Evolutionary conservation across 2,888 invertebrate genomes (phyloP).

Genomic region (Scaptomyza cyrtandrae): DNA sequence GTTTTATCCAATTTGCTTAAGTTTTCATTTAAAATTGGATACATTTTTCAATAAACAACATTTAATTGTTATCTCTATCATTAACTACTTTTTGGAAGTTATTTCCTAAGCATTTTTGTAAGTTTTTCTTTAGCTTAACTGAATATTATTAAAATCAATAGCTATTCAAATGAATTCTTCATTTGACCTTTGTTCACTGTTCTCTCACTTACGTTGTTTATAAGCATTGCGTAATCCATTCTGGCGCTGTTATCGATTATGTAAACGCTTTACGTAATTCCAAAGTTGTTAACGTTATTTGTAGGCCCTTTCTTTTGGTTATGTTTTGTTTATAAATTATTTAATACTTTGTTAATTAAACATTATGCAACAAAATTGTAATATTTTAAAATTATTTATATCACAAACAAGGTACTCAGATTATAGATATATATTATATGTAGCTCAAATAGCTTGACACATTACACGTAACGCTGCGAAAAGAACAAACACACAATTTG

Average conservation of each 20-base stretch:
- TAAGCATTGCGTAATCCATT: slow-evolving; percentile 70
- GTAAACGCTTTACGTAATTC: slow-evolving; percentile 47
- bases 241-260: slow-evolving; percentile 50
- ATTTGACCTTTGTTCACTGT: slow-evolving; percentile 50
- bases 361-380: slow-evolving; percentile 51
- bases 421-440: slow-evolving; percentile 58
- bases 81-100: too few species aligned
- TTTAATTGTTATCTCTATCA: too few species aligned
- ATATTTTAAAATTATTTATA: slow-evolving; percentile 57
- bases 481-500: slow-evolving; percentile 11
- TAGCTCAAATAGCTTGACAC: slow-evolving; percentile 52
- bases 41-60: too few species aligned
- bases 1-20: too few species aligned
- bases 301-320: background rate
- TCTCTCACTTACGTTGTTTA: slow-evolving; percentile 58
- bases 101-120: too few species aligned
- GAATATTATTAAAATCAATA: slow-evolving; percentile 6
- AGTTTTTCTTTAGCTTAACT: too few species aligned
- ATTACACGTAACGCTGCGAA: slow-evolving; percentile 61
- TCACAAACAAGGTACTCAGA: slow-evolving; percentile 81
- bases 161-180: slow-evolving; percentile 2
- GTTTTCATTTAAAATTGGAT: too few species aligned
- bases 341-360: slow-evolving; percentile 30
- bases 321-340: slow-evolving; percentile 13
- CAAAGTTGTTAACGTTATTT: slow-evolving; percentile 22